Conservation (phyloP, 1,140 invertebrate species). For the Coptotermes formosanus region DNA sequence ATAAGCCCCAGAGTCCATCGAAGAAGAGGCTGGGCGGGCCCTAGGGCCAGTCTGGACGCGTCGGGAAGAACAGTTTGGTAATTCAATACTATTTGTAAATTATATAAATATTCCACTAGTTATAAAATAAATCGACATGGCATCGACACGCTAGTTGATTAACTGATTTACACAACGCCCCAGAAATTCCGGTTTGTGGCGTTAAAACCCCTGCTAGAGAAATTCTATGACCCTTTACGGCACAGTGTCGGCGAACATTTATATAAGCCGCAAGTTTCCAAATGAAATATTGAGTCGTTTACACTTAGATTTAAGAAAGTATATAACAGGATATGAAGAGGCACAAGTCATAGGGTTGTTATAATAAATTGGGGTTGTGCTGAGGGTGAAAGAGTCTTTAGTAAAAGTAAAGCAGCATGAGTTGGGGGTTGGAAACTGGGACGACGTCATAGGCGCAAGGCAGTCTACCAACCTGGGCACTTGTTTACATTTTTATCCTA, state of each 20-base stretch:
- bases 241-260: background rate
- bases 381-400: conserved; percentile 3
- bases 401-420: background rate
- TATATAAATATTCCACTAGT: too few relatives aligned
- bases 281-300: conserved; percentile 26
- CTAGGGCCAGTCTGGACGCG: too few relatives aligned
- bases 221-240: background rate
- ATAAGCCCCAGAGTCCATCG: too few relatives aligned
- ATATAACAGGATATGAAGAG: conserved; percentile 12
- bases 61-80: too few relatives aligned
- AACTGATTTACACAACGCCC: too few relatives aligned
- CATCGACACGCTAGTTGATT: too few relatives aligned
- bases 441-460: background rate
- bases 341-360: conserved; percentile 15
- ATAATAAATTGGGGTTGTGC: conserved; percentile 11
- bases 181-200: too few relatives aligned
- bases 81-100: too few relatives aligned
- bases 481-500: conserved; percentile 22
- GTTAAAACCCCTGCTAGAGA: too few relatives aligned
- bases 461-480: conserved; percentile 13
- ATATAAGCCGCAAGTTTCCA: background rate
- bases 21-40: too few relatives aligned
- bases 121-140: too few relatives aligned
- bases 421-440: background rate
- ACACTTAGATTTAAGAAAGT: conserved; percentile 18